Evolutionary conservation across 1,140 invertebrate species (phyloP), one percentile per base, ranked within the genome.

Genomic region (Drosophila burlai): DNA sequence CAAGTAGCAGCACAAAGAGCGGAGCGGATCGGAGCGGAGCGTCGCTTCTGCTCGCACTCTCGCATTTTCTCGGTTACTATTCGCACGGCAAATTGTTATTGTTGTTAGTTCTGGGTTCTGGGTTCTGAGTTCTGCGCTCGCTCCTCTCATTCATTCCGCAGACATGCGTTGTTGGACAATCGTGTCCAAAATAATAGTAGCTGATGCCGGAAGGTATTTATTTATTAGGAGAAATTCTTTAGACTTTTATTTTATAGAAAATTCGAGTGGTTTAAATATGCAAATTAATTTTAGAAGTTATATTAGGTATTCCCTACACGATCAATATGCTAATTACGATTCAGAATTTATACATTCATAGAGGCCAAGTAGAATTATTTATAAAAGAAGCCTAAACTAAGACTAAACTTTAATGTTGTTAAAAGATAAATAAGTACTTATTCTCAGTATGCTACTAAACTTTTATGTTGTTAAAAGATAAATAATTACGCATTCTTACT

Each of bases 1-100:
- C 58, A 80, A 80, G 46, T 45, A 62, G 42, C 62, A 80, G 40
- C 43, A 59, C 29, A 43, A 54, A 57, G 45, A 64, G 58, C 26
- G 11, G 16, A 29, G 9, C 26, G 26, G 24, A 16, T 18, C 11
- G 24, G 15, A 16, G 18, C 11, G 24, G 15, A 16, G 7, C 52
- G 4, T 38, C 13, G n/a, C 34, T 67, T 36, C 36, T 31, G 18
- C 49, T 57, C 49, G 34, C 60, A 24, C 66, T 69, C 60, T 46
- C 36, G 40, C 47, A 47, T 62, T 76, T 58, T 67, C 46, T 64
- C 43, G 38, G 10, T 29, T 61, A 59, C 74, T 71, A 66, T 83
- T 76, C 76, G 76, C 81, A 66, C 58, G 62, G 61, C 45, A 67
- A 76, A 76, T 63, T 77, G 78, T 84, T 84, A 74, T 78, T 85